A percentile compares a stretch with the other conserved stretches of the same genome.
phyloP scores from a whole-genome alignment of 2,113 vertebrate genomes.

The Sisor rabdophorus region DNA sequence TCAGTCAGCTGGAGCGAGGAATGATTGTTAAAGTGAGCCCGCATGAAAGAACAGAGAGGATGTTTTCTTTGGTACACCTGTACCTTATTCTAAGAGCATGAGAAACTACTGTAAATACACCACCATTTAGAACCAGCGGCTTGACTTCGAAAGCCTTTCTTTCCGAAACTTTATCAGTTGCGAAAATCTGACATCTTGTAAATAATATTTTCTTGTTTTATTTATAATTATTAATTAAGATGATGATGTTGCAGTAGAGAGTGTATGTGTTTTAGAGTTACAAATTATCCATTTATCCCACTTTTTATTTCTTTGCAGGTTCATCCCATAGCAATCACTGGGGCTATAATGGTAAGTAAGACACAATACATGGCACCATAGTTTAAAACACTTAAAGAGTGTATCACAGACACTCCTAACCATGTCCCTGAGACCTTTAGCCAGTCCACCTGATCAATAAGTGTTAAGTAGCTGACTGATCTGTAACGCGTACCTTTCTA shows the following conservation, averaged over 20 bases:
- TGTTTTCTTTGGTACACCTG: slow-evolving; percentile 14
- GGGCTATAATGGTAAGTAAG: slow-evolving; percentile 43
- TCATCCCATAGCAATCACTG: slow-evolving; percentile 38
- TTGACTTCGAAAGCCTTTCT: neutral
- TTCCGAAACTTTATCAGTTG: neutral
- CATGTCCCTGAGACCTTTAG: neutral
- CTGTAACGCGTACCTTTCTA: neutral
- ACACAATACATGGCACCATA: neutral
- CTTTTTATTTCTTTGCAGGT: slow-evolving; percentile 32
- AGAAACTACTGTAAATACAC: neutral
- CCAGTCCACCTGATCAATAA: neutral
- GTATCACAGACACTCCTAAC: neutral
- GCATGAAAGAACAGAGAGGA: slow-evolving; percentile 26
- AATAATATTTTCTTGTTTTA: neutral
- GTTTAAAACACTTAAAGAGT: neutral
- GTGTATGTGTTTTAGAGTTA: neutral
- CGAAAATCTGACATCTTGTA: neutral
- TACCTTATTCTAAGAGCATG: neutral
- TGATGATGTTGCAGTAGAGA: neutral
- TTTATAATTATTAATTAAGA: neutral
- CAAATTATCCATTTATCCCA: neutral
- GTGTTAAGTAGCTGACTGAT: neutral
- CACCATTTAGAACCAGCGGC: neutral
- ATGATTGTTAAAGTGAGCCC: slow-evolving; percentile 34
- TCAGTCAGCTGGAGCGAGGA: slow-evolving; percentile 30